phyloP scores from a whole-genome alignment of 2,113 vertebrate species.

The Monopterus albus region DNA sequence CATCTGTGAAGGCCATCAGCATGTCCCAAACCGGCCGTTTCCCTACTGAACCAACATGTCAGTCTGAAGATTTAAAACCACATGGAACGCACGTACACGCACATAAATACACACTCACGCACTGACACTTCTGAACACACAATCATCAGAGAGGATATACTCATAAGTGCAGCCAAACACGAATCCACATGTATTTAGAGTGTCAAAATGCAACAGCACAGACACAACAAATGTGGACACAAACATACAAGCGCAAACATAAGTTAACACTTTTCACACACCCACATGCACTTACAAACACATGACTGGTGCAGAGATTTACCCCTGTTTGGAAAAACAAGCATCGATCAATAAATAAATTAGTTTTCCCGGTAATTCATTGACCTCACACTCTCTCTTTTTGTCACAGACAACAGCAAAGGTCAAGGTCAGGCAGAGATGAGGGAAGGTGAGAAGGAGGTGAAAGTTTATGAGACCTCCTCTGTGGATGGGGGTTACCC shows the following conservation, averaged over 20 bases:
- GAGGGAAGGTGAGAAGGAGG: conserved; percentile 61
- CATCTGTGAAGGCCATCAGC: conserved; percentile 80
- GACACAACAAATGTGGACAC: conserved; percentile 43
- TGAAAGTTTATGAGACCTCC: conserved; percentile 27
- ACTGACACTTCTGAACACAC: conserved; percentile 15
- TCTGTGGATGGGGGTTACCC: conserved; percentile 12
- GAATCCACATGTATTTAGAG: conserved; percentile 7
- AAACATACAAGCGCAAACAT: conserved; percentile 25
- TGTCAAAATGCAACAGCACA: conserved; percentile 26
- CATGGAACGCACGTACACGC: conserved; percentile 49
- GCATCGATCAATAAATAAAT: conserved; percentile 66
- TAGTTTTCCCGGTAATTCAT: conserved; percentile 36
- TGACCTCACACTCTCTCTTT: conserved; percentile 44
- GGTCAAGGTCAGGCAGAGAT: conserved; percentile 73
- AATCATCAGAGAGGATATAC: conserved; percentile 37
- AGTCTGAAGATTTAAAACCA: conserved; percentile 71
- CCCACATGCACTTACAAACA: conserved; percentile 28
- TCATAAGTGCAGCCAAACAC: conserved; percentile 43
- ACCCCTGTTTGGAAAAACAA: conserved; percentile 58
- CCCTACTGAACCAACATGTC: conserved; percentile 79
- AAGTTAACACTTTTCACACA: conserved; percentile 9
- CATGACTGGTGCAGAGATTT: conserved; percentile 42
- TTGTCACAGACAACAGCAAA: conserved; percentile 43
- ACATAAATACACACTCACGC: conserved; percentile 13
- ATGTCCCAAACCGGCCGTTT: conserved; percentile 76